Evolutionary conservation across 2,888 invertebrate genomes (phyloP), one percentile per base, ranked within the genome.

Genomic region (Celastrina argiolus): DNA sequence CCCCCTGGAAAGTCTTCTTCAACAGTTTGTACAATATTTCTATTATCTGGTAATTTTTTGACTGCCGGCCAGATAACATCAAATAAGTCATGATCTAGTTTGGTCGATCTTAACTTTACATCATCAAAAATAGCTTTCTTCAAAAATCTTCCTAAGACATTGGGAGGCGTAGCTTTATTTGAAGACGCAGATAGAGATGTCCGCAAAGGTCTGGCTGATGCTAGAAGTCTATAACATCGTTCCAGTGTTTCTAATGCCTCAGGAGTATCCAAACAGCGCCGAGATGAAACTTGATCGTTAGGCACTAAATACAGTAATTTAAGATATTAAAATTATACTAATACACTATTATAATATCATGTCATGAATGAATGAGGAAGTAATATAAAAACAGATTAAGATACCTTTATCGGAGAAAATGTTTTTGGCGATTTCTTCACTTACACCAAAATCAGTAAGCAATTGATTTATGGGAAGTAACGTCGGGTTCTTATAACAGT

Each of bases 61-160:
- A 97, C 94, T 66, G 97, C 96, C 14, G 97, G 97, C 94, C 96
- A 97, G 78, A 97, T 95, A 28, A 97, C 93, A 81, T 98, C 97
- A 77, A 97, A 95, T 4, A 98, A 92, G 80, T 95, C 96, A 82
- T 97, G 97, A 81, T 97, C 97, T 74, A 95, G 92, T 83, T 94
- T 94, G 31, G 97, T 97, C 75, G 96, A 92, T 74, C 96, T 93
- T 69, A 91, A 83, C 87, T 96, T 96, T 68, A 97, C 92, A 68
- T 88, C 85, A 74, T 97, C 96, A 83, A 96, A 97, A 69, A 95
- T 88, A 56, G 93, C 92, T 69, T 93, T 92, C 77, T 94, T 95
- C 31, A 97, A 89, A 80, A 96, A 96, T 83, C 95, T 94, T 73
- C 95, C 94, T 71, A 97, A 79, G 68, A 95, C 86, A 34, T 88